phyloP scores from a whole-genome alignment of 2,888 invertebrate genomes.

The Erebia palarica region DNA sequence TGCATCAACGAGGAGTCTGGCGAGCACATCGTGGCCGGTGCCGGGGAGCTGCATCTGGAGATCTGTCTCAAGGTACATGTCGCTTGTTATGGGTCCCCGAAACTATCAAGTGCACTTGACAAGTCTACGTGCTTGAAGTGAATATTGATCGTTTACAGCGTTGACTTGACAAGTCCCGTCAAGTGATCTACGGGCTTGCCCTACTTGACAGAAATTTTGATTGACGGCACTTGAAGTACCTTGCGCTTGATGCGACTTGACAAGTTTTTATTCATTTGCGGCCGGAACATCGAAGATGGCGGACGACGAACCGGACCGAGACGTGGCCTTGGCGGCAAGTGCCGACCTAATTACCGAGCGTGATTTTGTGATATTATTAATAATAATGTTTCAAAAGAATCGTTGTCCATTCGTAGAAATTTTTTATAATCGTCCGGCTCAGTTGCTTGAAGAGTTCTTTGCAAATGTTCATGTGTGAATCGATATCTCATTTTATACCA shows the following conservation, averaged over 20 bases:
- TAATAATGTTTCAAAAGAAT: too few relatives aligned
- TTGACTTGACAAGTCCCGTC: constrained; percentile 6
- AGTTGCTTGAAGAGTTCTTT: too few relatives aligned
- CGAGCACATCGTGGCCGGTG: constrained; percentile 99
- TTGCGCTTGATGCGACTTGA: constrained; percentile 6
- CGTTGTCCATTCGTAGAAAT: too few relatives aligned
- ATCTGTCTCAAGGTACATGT: constrained; percentile 93
- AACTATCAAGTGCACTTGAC: background rate
- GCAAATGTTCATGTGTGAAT: too few relatives aligned
- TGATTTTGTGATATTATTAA: constrained; percentile 1
- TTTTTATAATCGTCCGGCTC: too few relatives aligned
- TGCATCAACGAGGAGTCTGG: constrained; percentile 99
- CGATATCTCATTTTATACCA: too few relatives aligned
- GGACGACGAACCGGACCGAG: constrained; percentile 6
- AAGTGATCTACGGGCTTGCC: constrained; percentile 4
- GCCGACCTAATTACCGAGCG: constrained; percentile 1
- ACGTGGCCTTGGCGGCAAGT: constrained; percentile 6
- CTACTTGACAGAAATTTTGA: constrained; percentile 5
- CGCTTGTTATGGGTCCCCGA: background rate
- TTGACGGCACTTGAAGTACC: constrained; percentile 4
- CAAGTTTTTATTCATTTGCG: constrained; percentile 6
- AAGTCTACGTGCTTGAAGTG: background rate
- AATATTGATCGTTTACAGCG: constrained; percentile 4
- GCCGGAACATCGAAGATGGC: constrained; percentile 5
- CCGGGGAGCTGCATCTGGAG: constrained; percentile 99